Conservation (phyloP, 30 jellyfish, hydroid and myxozoan genomes). For the Hydra vulgaris region DNA sequence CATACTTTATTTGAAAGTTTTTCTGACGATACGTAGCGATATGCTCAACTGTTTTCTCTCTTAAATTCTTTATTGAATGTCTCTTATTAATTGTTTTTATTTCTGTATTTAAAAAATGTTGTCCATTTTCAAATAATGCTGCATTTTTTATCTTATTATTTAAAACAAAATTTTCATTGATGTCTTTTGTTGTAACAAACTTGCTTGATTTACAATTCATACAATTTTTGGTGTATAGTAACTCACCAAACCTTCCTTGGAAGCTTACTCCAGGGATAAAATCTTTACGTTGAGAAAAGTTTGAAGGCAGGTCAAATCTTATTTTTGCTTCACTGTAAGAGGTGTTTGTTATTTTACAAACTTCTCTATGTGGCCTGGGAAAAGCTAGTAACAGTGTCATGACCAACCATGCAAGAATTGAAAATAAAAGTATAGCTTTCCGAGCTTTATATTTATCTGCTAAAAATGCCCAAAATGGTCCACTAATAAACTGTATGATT, state of each 20-base stretch:
- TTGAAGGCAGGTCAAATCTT: neutral
- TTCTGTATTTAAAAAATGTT: neutral
- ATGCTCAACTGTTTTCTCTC: conserved; percentile 16
- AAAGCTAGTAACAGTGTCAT: conserved; percentile 86
- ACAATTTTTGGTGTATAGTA: conserved; percentile 25
- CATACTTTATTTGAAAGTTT: conserved; percentile 29
- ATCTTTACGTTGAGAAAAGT: neutral
- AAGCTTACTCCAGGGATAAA: conserved; percentile 23
- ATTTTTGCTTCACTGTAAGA: conserved; percentile 16
- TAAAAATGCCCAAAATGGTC: conserved; percentile 95
- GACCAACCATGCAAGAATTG: conserved; percentile 93
- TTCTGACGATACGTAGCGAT: neutral
- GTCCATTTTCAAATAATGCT: neutral
- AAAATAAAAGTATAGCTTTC: conserved; percentile 62
- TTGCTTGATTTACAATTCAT: conserved; percentile 1
- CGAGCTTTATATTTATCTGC: conserved; percentile 85
- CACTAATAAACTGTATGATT: conserved; percentile 86
- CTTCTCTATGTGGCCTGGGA: conserved; percentile 87
- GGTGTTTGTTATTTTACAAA: conserved; percentile 49
- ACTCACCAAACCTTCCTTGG: conserved; percentile 36
- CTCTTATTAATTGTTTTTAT: neutral
- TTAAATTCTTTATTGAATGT: neutral
- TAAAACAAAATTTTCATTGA: neutral
- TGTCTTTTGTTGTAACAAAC: neutral
- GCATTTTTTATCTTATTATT: conserved; percentile 1